Evolutionary conservation across 2,113 vertebrate genomes (phyloP), one percentile per base, ranked within the genome.

Genomic region (Proterorhinus semilunaris): DNA sequence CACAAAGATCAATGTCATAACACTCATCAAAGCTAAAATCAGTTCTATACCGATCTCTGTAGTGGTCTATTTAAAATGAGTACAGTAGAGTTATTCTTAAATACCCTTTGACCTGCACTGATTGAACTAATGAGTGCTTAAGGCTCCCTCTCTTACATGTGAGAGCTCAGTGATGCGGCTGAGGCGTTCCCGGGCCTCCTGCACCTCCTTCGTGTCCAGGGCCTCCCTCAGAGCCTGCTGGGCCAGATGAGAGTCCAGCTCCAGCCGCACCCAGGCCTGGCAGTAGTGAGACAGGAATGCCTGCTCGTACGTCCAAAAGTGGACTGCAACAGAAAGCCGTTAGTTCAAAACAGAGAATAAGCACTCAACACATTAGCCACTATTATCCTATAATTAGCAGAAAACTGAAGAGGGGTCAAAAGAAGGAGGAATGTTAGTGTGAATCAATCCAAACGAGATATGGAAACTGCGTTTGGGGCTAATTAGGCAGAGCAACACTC

Each of bases 201-300:
- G 79, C 51, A 92, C 79, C 81, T 93, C 93, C 13, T 83, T 90
- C 53, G 77, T 80, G 78, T 92, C 93, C 71, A 93, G 59, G 0
- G 92, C 91, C 61, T 93, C 93, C 63, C 92, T 76, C 78, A 86
- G 74, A 53, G 92, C 89, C 84, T 92, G 92, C 80, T 92, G 92
- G 71, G 89, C 91, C 58, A 93, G 86, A 64, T 91, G 88, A 46
- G 88, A 74, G 67, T 93, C 92, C 75, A 93, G 89, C 76, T 93
- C 93, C 83, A 93, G 79, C 58, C 76, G 77, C 51, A 93, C 83
- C 89, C 92, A 93, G 49, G 88, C 87, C 83, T 92, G 90, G 72
- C 93, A 93, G 79, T 92, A 93, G 78, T 91, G 86, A 15, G 83
- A 85, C 64, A 92, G 81, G 71, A 93, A 91, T 65, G 90, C 88